Base-by-base conservation (phyloP, 1,140 invertebrate species). In the Zophobas morio region DNA sequence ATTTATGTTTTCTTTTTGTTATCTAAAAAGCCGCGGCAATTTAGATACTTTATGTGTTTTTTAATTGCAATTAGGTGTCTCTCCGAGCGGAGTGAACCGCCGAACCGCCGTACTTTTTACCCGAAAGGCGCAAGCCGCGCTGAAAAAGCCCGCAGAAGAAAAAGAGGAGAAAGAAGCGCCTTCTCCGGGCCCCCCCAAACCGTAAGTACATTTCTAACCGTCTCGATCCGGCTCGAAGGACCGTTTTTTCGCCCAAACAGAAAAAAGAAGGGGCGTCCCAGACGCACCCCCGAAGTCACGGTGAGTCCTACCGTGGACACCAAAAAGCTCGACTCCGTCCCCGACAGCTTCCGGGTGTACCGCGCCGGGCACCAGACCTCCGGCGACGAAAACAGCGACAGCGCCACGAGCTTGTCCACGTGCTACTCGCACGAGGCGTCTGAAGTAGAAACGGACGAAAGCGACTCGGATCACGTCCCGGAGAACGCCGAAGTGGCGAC, bases 101-200 rank as follows among this genome's bases (percentile, higher is more conserved):
- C 88, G 95, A 82, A 96, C 94, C 32, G 93, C 94, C n/a, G 94
- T 96, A 46, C 84, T 96, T 2, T 93, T 96, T 79, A 95, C 94
- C 1, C 90, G 94, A 49, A 96, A 96, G 86, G 91, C 91, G 0
- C 90, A 84, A 87, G 88, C 86, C 74, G 89, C 87, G 32, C 83
- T 88, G 4, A 88, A 82, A 70, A 84, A 83, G 39, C 81, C 81
- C 1, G 79, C 79, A 8, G 84, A 82, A 35, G 83, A 83, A 35
- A 85, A 82, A 60, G 79, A 80, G 47, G 81, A 78, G n/a, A 82
- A 82, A 63, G 72, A 81, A 36, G 36, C 74, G 1, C 36, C 32
- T 36, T 47, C 66, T 0, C 46, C 70, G 34, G 34, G 37, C 37
- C 6, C 1, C 8, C 6, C 54, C 2, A 74, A 73, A 72, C 34